Evolutionary conservation across 1,140 invertebrate genomes (phyloP).

Genomic region (Zaprionus taronus): DNA sequence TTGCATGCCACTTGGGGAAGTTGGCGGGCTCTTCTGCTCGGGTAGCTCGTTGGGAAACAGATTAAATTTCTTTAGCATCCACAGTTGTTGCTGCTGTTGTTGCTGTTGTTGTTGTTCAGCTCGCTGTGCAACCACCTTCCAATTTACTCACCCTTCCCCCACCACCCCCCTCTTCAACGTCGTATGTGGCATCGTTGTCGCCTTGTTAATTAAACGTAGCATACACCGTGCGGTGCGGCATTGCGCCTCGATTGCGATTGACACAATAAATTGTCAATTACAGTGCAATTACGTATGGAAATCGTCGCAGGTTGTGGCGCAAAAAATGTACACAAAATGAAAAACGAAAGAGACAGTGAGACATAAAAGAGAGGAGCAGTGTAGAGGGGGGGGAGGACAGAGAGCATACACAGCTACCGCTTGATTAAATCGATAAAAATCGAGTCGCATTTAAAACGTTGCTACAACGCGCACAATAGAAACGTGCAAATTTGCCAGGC

Average conservation of each 20-base stretch:
- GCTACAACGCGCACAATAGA: slow-evolving; percentile 70
- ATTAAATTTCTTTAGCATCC: slow-evolving; percentile 58
- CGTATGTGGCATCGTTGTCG: slow-evolving; percentile 66
- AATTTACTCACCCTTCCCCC: not conserved
- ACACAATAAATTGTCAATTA: slow-evolving; percentile 83
- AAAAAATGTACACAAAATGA: slow-evolving; percentile 31
- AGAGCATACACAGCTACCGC: slow-evolving; percentile 47
- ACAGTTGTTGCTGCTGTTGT: slow-evolving; percentile 4
- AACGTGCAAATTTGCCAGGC: slow-evolving; percentile 69
- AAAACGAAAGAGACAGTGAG: slow-evolving; percentile 9
- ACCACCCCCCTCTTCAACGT: not conserved
- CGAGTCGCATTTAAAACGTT: slow-evolving; percentile 73
- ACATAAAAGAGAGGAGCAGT: not conserved
- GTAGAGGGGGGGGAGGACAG: not conserved
- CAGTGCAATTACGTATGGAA: slow-evolving; percentile 83
- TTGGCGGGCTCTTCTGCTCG: not conserved
- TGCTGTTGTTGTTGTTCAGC: slow-evolving; percentile 10
- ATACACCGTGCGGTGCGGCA: slow-evolving; percentile 66
- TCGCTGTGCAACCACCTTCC: not conserved
- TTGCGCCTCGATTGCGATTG: slow-evolving; percentile 80
- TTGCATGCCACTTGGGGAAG: slow-evolving; percentile 8
- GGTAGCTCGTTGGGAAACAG: slow-evolving; percentile 61
- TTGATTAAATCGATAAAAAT: slow-evolving; percentile 83
- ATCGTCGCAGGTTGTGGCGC: slow-evolving; percentile 52
- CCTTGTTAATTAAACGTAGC: slow-evolving; percentile 81